Base-by-base conservation (phyloP, 2,113 vertebrate genomes). In the Nicator chloris region DNA sequence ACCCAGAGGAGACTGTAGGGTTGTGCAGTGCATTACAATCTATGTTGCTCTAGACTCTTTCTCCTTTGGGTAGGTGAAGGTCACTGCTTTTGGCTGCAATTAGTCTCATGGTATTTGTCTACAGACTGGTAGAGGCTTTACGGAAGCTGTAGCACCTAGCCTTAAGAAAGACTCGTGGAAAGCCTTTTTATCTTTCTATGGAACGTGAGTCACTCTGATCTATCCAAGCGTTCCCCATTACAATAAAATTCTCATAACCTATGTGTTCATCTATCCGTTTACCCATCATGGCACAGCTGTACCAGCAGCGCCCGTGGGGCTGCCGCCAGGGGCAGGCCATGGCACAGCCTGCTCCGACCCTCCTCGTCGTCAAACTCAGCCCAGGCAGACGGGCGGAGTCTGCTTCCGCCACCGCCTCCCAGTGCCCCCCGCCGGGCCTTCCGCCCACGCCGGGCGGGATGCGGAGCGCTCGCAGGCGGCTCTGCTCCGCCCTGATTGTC, bases 401-500 rank as follows among this genome's bases (percentile, higher is more conserved):
- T 53, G 33, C 56, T 39, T 28, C 20, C 4, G 30, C 30, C 6
- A 0, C 42, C 11, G 11, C 84, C 59, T 42, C n/a, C 24, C 64
- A 21, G 37, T 31, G 0, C 17, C 21, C 45, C 56, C 31, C 54
- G 92, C 54, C 21, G 64, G 70, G 47, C 69, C 80, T 31, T 71
- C 20, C 21, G 9, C 50, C 81, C 35, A 53, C 75, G 18, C 20
- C 4, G 11, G 76, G 93, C 96, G 99, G 96, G 73, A 99, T 99
- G 99, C 98, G 99, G 98, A 91, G 4, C 49, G 49, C 68, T 53
- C 49, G 68, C 68, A 17, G 49, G 68, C 49, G 68, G 35, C 68
- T 70, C 68, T 70, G 35, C 68, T 70, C 68, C 68, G 68, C 49
- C 68, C 49, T 70, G 20, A 39, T 70, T 35, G 35, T 70, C 11